Conservation (phyloP, 2,888 invertebrate species). For the Chymomyza caudatula region DNA sequence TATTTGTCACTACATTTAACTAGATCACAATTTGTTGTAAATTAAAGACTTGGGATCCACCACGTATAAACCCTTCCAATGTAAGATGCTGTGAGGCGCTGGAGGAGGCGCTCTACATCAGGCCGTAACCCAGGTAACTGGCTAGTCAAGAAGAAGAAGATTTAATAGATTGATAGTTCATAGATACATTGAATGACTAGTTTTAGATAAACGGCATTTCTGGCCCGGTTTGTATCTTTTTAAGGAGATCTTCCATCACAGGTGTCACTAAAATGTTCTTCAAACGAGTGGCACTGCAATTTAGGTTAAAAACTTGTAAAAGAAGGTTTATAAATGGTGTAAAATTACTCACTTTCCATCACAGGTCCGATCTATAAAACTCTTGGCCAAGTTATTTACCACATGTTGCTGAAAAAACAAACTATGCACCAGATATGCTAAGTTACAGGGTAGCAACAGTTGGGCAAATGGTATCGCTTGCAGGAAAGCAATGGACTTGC, state of each 20-base stretch:
- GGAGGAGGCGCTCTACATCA: no score
- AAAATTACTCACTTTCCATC: conserved; percentile 37
- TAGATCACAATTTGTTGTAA: no score
- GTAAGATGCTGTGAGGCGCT: no score
- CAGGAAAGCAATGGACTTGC: conserved; percentile 12
- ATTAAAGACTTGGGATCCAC: no score
- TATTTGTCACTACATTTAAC: no score
- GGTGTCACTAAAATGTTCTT: background rate
- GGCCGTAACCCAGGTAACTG: no score
- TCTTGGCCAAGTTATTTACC: conserved; percentile 27
- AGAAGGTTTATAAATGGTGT: background rate
- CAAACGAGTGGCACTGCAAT: background rate
- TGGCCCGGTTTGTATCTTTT: background rate
- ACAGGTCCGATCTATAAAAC: conserved; percentile 41
- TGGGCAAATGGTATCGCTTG: conserved; percentile 42
- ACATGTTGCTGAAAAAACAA: conserved; percentile 22
- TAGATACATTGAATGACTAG: background rate
- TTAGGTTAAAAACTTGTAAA: background rate
- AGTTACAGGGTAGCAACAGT: conserved; percentile 40
- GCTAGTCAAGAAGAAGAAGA: no score
- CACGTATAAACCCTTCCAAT: no score
- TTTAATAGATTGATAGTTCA: background rate
- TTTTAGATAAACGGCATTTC: background rate
- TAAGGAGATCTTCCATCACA: background rate
- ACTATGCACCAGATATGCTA: conserved; percentile 48